Base-by-base conservation (phyloP, 2,113 vertebrate species). In the Salvelinus namaycush region DNA sequence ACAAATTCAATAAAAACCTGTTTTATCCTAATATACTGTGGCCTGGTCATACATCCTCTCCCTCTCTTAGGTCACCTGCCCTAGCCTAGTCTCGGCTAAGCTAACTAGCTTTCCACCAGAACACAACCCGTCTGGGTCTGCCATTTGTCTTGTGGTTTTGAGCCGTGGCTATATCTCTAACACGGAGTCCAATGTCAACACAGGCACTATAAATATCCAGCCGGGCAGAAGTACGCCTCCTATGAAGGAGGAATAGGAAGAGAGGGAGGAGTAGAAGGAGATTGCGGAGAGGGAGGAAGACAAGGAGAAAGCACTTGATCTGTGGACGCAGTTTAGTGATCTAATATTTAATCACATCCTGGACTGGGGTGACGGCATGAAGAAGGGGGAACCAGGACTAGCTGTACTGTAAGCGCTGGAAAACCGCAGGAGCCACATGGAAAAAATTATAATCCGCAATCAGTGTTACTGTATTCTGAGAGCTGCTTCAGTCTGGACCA, bases 131-230 rank as follows among this genome's bases (percentile, higher is more conserved):
- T 81, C 75, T 39, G 68, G 78, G 74, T 84, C 87, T 89, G 86
- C 85, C 87, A 90, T 92, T 90, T 92, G 86, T 93, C 90, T 89
- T 90, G 91, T 88, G 90, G 87, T 91, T 92, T 87, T 81, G 77
- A 88, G 83, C 85, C 74, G 72, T 79, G 77, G 88, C 89, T 90
- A 90, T 92, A 91, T 91, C 87, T 90, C 87, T 88, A 87, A 86
- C 83, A 65, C 64, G 79, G 86, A 71, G 85, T 92, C 91, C 91
- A 92, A 89, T 87, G 88, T 93, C 92, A 93, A 92, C 93, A 93
- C 77, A 75, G 75, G 75, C 82, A 88, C 89, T 84, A 77, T 75
- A 87, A 91, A 92, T 91, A 90, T 86, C 84, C 81, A 79, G 39
- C 62, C 75, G 77, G 82, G 78, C 84, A 89, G 78, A 89, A 91